Conservation (phyloP, 1,140 invertebrate species). For the Orussus abietinus region DNA sequence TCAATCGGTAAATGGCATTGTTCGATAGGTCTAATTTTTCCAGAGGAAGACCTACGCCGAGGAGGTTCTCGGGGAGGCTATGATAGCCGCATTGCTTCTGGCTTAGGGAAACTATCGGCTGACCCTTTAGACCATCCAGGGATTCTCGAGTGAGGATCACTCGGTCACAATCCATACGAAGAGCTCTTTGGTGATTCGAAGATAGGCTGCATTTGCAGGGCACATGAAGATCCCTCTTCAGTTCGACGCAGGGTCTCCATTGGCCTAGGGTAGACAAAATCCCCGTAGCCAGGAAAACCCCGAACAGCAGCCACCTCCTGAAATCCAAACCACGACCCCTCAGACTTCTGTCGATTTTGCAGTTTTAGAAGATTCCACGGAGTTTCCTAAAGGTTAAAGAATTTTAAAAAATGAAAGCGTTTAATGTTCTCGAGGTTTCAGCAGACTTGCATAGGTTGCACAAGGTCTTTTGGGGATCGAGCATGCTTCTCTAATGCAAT, state of each 20-base stretch:
- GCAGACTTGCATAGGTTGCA: no score
- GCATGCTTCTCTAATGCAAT: no score
- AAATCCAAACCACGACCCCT: constrained; percentile 8
- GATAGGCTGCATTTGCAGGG: constrained; percentile 57
- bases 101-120: constrained; percentile 71
- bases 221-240: constrained; percentile 61
- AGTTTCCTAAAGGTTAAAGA: not conserved
- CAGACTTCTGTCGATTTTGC: not conserved
- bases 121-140: constrained; percentile 67
- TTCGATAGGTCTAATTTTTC: constrained; percentile 75
- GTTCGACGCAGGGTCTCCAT: constrained; percentile 62
- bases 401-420: constrained; percentile 6
- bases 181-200: constrained; percentile 34
- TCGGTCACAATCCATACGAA: constrained; percentile 75
- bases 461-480: no score
- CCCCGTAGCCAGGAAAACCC: constrained; percentile 3
- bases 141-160: constrained; percentile 77
- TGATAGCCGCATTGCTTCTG: constrained; percentile 76
- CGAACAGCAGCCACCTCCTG: not conserved
- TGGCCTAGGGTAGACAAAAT: constrained; percentile 12
- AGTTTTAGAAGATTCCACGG: constrained; percentile 4
- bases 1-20: constrained; percentile 75
- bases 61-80: constrained; percentile 60
- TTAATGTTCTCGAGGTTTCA: no score
- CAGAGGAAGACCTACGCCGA: constrained; percentile 60